phyloP scores from a whole-genome alignment of 2,888 invertebrate genomes.

The Hermodice carunculata region DNA sequence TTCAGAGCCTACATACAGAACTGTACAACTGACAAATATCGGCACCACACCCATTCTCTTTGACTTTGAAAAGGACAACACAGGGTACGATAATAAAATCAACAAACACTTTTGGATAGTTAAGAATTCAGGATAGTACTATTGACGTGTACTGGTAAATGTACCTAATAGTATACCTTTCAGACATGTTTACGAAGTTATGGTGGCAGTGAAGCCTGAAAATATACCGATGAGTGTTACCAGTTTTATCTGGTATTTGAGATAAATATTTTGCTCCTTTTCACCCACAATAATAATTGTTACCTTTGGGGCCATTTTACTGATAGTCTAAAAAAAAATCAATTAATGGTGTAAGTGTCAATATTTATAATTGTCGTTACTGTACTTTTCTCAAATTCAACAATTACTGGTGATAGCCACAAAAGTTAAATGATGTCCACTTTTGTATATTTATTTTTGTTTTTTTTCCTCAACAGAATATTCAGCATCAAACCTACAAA shows the following conservation, averaged over 20 bases:
- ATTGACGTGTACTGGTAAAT: background rate
- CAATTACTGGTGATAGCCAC: background rate
- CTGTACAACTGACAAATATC: constrained; percentile 56
- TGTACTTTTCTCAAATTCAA: background rate
- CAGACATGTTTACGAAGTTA: background rate
- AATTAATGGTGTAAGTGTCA: background rate
- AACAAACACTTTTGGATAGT: background rate
- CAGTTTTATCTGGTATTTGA: too few species aligned
- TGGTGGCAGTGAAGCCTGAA: background rate
- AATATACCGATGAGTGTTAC: too few species aligned
- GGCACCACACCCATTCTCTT: constrained; percentile 65
- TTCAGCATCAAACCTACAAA: constrained; percentile 63
- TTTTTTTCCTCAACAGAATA: constrained; percentile 45
- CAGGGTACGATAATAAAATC: constrained; percentile 44
- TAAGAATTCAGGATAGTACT: background rate
- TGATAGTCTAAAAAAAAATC: background rate
- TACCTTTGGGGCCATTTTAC: too few species aligned
- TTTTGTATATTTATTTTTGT: background rate
- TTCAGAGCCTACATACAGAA: constrained; percentile 61
- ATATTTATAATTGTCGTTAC: background rate
- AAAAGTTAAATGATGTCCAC: background rate
- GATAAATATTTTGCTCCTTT: too few species aligned
- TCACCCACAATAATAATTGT: too few species aligned
- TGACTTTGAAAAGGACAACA: constrained; percentile 57
- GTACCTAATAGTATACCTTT: background rate